Percentiles rank a stretch among this genome's conserved stretches.
Evolutionary conservation across 2,113 vertebrate genomes (phyloP).

Genomic region (Proterorhinus semilunaris): DNA sequence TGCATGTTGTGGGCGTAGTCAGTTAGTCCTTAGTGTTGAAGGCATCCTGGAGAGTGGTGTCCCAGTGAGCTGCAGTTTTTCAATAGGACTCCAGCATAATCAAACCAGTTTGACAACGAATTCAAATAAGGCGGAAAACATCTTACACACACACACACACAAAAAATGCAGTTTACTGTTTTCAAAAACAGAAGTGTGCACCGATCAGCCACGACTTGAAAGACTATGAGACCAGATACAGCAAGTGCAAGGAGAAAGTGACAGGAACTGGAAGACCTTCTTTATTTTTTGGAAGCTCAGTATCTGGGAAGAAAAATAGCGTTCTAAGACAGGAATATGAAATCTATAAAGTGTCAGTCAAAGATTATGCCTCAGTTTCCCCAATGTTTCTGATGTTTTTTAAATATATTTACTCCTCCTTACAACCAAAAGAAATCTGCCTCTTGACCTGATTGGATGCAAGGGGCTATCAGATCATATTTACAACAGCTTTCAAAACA

Average conservation of each 20-base stretch:
- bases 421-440: too few relatives aligned
- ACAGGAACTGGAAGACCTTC: background rate
- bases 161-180: constrained; percentile 40
- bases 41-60: constrained; percentile 61
- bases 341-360: too few relatives aligned
- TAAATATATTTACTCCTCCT: too few relatives aligned
- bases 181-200: constrained; percentile 23
- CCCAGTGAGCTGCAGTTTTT: constrained; percentile 52
- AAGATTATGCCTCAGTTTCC: too few relatives aligned
- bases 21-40: constrained; percentile 66
- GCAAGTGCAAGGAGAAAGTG: background rate
- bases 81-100: constrained; percentile 40
- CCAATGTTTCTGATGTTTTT: too few relatives aligned
- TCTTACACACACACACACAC: background rate
- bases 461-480: too few relatives aligned
- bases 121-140: constrained; percentile 34
- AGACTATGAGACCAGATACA: background rate
- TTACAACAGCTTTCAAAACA: background rate
- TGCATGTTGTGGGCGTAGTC: constrained; percentile 49
- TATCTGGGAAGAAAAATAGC: too few relatives aligned
- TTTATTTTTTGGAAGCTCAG: background rate
- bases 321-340: too few relatives aligned
- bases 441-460: too few relatives aligned
- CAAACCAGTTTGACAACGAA: constrained; percentile 19
- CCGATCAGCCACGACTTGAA: background rate